A percentile compares a stretch with the other conserved stretches of the same genome.
Evolutionary conservation across 2,797 vertebrate species (phyloP).

Genomic region (Falco concolor): DNA sequence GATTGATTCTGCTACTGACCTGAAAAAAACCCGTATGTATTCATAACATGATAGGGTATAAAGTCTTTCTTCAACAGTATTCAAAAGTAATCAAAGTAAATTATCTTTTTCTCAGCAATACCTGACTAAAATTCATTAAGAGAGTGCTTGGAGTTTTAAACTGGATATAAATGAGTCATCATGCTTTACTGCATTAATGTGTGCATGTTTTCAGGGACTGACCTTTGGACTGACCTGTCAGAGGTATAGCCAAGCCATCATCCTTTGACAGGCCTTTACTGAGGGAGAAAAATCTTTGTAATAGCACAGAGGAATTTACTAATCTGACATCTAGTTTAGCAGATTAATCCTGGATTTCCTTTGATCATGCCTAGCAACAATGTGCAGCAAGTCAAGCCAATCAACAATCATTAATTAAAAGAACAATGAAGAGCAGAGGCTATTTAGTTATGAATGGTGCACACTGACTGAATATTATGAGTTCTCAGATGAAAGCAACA

Average conservation of each 20-base stretch:
- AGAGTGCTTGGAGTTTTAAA: neutral
- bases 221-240: slow-evolving; percentile 57
- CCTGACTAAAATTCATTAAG: neutral
- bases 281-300: slow-evolving; percentile 79
- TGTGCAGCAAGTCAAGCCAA: slow-evolving; percentile 76
- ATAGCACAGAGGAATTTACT: slow-evolving; percentile 80
- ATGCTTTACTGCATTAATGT: slow-evolving; percentile 2
- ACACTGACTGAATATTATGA: slow-evolving; percentile 26
- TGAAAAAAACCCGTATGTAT: neutral
- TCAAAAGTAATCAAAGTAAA: neutral
- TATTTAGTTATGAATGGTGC: slow-evolving; percentile 62
- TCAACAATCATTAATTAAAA: slow-evolving; percentile 82
- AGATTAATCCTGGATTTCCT: slow-evolving; percentile 78
- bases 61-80: neutral
- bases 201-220: slow-evolving; percentile 37
- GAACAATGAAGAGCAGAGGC: slow-evolving; percentile 74
- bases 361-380: slow-evolving; percentile 81
- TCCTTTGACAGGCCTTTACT: slow-evolving; percentile 72
- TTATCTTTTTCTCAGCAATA: neutral
- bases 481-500: slow-evolving; percentile 41
- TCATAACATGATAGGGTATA: neutral
- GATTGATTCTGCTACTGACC: neutral
- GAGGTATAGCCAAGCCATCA: slow-evolving; percentile 64
- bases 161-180: slow-evolving; percentile 9
- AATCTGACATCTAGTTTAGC: slow-evolving; percentile 79